Conservation (phyloP, 1,140 invertebrate genomes). For the Belonocnema kinseyi region DNA sequence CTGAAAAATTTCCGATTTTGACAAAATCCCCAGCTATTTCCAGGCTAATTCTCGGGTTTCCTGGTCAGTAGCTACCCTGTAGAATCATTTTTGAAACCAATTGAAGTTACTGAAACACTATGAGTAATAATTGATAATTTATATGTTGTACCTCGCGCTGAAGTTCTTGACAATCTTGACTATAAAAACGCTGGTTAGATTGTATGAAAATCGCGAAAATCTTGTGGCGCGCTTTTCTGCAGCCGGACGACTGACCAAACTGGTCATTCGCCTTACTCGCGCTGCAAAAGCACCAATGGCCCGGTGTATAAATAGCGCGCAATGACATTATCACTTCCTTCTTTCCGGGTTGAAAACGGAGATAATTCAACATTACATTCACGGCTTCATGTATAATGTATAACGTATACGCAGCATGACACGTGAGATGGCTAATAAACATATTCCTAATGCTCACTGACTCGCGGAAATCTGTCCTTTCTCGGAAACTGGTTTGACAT, state of each 20-base stretch:
- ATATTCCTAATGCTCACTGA: background rate
- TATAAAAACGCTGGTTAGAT: background rate
- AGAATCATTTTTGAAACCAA: too few species aligned
- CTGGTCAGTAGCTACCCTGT: too few species aligned
- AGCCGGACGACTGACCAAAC: slow-evolving; percentile 50
- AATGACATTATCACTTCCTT: slow-evolving; percentile 46
- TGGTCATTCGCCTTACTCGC: slow-evolving; percentile 49
- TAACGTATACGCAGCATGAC: background rate
- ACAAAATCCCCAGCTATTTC: too few species aligned
- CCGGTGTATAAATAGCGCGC: slow-evolving; percentile 56
- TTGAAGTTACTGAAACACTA: too few species aligned
- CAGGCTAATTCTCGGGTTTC: too few species aligned
- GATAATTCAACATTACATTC: slow-evolving; percentile 32
- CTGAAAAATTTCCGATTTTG: too few species aligned
- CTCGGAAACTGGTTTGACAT: slow-evolving; percentile 15
- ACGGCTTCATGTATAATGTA: too few species aligned
- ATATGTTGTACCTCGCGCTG: background rate
- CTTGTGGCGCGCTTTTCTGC: slow-evolving; percentile 21
- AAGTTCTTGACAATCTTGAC: background rate
- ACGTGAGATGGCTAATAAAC: slow-evolving; percentile 2
- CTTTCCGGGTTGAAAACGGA: slow-evolving; percentile 41
- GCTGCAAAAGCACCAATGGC: slow-evolving; percentile 34
- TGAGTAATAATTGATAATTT: background rate
- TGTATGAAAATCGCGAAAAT: background rate
- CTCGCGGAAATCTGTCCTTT: slow-evolving; percentile 3